A percentile compares a stretch with the other conserved stretches of the same genome.
Evolutionary conservation across 2,797 vertebrate genomes (phyloP).

Genomic region (Lagorchestes hirsutus): DNA sequence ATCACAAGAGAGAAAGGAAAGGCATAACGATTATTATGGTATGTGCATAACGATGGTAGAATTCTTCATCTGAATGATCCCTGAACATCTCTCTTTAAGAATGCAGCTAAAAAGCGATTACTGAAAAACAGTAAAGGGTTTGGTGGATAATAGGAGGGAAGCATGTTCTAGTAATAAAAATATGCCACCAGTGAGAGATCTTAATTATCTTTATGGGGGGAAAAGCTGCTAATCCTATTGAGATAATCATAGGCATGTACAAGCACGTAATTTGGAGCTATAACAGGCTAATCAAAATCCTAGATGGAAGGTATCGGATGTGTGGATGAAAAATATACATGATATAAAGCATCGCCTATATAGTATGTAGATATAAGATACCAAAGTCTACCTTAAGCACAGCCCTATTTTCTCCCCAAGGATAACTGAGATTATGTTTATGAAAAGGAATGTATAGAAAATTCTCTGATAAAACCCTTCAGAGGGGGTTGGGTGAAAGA

Average conservation of each 20-base stretch:
- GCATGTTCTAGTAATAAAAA: neutral
- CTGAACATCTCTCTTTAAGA: slow-evolving; percentile 35
- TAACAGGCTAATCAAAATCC: slow-evolving; percentile 35
- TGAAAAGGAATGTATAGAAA: neutral
- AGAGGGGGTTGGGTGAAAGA: neutral
- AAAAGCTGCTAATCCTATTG: slow-evolving; percentile 24
- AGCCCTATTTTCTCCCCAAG: neutral
- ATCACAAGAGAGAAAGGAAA: slow-evolving; percentile 69
- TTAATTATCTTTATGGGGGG: slow-evolving; percentile 42
- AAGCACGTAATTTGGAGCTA: slow-evolving; percentile 57
- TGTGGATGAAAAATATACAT: neutral
- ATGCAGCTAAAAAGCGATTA: slow-evolving; percentile 47
- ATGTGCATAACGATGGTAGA: slow-evolving; percentile 56
- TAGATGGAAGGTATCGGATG: slow-evolving; percentile 29
- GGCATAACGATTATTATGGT: slow-evolving; percentile 48
- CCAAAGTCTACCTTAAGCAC: neutral
- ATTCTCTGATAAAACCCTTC: neutral
- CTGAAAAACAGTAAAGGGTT: slow-evolving; percentile 59
- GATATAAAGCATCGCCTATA: slow-evolving; percentile 7
- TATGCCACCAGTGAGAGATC: neutral
- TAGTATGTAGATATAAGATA: neutral
- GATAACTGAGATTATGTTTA: neutral
- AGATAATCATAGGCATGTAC: slow-evolving; percentile 50
- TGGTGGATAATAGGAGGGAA: slow-evolving; percentile 31
- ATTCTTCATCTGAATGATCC: slow-evolving; percentile 42